A percentile compares a stretch with the other conserved stretches of the same genome.
These are phyloP conservation scores for Hyperoplus immaculatus DNA, from an alignment of 2,797 vertebrate species.

Conservation along the genomic window DNA sequence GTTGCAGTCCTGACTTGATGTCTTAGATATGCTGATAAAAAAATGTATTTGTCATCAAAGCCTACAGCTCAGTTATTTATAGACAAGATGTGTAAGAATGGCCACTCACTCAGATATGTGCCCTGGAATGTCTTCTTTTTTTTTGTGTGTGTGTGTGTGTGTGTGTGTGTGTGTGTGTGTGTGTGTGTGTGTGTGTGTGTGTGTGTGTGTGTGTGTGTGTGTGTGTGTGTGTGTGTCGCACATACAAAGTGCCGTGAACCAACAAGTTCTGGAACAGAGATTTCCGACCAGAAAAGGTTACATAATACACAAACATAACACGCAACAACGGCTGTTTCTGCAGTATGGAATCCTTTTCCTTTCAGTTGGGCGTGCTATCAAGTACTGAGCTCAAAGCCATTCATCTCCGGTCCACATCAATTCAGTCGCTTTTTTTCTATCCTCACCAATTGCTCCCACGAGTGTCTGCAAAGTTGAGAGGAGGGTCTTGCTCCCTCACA, in stretches of 20 bases:
- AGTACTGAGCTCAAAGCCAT: constrained; percentile 45
- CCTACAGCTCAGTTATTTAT: neutral
- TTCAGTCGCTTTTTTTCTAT: constrained; percentile 29
- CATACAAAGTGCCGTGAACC: constrained; percentile 1
- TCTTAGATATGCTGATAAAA: neutral
- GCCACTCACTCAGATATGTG: neutral
- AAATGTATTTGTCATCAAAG: neutral
- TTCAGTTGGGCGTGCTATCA: constrained; percentile 34
- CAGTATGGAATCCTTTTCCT: constrained; percentile 24
- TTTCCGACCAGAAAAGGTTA: neutral
- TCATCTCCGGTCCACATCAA: constrained; percentile 44
- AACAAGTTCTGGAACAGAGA: neutral
- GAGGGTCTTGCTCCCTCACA: constrained; percentile 49
- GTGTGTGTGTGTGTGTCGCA: too few relatives aligned
- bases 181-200: too few relatives aligned
- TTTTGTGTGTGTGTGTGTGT: too few relatives aligned
- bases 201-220: too few relatives aligned
- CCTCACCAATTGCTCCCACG: constrained; percentile 23
- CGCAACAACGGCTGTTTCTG: neutral
- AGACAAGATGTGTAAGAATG: neutral
- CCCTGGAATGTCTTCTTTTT: neutral
- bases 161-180: too few relatives aligned
- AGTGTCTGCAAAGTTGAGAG: constrained; percentile 56
- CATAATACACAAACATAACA: constrained; percentile 22
- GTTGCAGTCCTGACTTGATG: neutral